Evolutionary conservation across 2,797 vertebrate species (phyloP).

Genomic region (Iguana delicatissima): DNA sequence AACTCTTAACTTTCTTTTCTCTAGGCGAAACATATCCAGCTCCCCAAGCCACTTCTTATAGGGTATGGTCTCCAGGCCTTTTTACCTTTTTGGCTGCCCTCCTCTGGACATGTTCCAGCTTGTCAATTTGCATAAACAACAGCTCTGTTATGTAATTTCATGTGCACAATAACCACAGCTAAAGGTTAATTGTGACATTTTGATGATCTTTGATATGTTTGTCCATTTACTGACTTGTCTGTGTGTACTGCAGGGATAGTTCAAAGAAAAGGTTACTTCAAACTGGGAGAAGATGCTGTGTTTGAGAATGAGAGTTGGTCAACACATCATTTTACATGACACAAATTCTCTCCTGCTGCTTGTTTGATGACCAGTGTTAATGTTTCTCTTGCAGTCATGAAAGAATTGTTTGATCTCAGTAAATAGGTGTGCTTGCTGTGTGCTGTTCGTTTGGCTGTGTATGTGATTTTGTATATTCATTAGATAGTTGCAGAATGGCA

Average conservation of each 20-base stretch:
- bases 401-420: conserved; percentile 21
- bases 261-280: neutral
- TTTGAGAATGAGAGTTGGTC: conserved; percentile 8
- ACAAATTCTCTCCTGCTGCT: conserved; percentile 12
- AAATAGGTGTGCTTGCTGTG: conserved; percentile 18
- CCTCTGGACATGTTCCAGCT: no score
- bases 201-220: neutral
- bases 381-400: neutral
- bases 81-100: no score
- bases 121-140: neutral
- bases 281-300: neutral
- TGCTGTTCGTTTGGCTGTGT: conserved; percentile 4
- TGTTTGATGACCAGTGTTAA: conserved; percentile 9
- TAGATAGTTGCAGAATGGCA: neutral
- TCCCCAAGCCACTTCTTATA: no score
- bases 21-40: no score
- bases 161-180: neutral
- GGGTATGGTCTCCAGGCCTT: no score
- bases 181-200: neutral
- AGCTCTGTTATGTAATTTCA: neutral
- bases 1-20: no score
- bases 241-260: neutral
- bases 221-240: neutral
- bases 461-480: conserved; percentile 13
- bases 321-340: conserved; percentile 14